Conservation (phyloP, 2,888 invertebrate species). For the Formica aserva region DNA sequence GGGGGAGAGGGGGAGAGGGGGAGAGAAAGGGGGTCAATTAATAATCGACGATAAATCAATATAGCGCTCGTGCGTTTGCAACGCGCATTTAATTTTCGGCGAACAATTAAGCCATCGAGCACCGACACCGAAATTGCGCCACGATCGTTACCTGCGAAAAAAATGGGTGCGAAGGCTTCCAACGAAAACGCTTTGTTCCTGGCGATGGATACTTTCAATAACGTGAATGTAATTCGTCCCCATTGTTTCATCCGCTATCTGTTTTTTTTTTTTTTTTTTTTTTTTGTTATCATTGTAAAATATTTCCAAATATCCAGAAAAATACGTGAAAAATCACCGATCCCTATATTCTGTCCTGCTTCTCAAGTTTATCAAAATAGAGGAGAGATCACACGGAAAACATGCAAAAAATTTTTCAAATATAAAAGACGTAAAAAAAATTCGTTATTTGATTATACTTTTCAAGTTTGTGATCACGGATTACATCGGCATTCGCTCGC, state of each 20-base stretch:
- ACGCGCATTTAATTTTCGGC: constrained; percentile 14
- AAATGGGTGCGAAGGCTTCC: constrained; percentile 3
- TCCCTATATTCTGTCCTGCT: not conserved
- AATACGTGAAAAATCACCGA: not conserved
- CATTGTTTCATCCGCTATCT: not conserved
- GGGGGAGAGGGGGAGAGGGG: not conserved
- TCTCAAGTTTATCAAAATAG: not conserved
- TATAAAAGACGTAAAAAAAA: too few relatives aligned
- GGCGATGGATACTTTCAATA: not conserved
- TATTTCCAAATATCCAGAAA: not conserved
- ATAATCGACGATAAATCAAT: constrained; percentile 42
- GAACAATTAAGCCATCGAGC: constrained; percentile 27
- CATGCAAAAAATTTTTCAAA: not conserved
- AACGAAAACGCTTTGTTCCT: not conserved
- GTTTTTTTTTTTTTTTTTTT: not conserved
- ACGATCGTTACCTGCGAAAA: not conserved
- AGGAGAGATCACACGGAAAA: not conserved
- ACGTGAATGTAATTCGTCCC: not conserved
- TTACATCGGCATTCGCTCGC: not conserved
- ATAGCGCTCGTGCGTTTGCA: not conserved
- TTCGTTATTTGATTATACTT: not conserved
- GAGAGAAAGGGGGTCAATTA: constrained; percentile 16
- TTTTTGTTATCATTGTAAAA: not conserved
- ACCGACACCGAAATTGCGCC: not conserved
- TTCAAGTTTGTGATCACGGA: not conserved